Evolutionary conservation across 1,140 invertebrate species (phyloP).

Genomic region (Pogonomyrmex barbatus): DNA sequence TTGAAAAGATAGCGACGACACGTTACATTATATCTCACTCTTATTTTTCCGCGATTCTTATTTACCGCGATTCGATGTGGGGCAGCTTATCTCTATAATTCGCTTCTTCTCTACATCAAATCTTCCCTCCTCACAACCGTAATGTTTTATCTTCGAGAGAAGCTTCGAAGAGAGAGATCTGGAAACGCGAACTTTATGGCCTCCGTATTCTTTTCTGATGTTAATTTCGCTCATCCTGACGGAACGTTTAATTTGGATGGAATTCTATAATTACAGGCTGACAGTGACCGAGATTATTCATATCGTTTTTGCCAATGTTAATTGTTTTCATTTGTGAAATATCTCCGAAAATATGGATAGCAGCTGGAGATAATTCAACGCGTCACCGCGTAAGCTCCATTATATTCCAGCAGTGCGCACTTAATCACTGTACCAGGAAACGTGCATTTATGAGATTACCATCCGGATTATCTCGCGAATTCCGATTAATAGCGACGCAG

Average conservation of each 20-base stretch:
- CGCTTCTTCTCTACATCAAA: neutral
- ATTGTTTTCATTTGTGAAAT: neutral
- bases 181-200: neutral
- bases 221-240: neutral
- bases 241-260: neutral
- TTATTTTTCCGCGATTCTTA: conserved; percentile 48
- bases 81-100: neutral
- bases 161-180: neutral
- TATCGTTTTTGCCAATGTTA: neutral
- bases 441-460: conserved; percentile 48
- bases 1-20: neutral
- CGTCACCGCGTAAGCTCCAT: neutral
- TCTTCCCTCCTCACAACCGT: neutral
- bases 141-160: conserved; percentile 14
- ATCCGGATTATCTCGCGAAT: neutral
- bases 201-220: neutral
- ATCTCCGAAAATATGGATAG: neutral
- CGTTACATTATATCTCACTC: neutral
- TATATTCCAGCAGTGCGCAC: neutral
- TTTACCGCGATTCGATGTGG: neutral
- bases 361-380: neutral
- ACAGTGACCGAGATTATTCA: neutral
- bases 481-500: neutral
- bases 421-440: conserved; percentile 43
- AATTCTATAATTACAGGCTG: neutral